A percentile compares a stretch with the other conserved stretches of the same genome.
These are phyloP conservation scores for Siphonodentalium dalli DNA, from an alignment of 2,888 invertebrate species.

Conservation along the genomic window DNA sequence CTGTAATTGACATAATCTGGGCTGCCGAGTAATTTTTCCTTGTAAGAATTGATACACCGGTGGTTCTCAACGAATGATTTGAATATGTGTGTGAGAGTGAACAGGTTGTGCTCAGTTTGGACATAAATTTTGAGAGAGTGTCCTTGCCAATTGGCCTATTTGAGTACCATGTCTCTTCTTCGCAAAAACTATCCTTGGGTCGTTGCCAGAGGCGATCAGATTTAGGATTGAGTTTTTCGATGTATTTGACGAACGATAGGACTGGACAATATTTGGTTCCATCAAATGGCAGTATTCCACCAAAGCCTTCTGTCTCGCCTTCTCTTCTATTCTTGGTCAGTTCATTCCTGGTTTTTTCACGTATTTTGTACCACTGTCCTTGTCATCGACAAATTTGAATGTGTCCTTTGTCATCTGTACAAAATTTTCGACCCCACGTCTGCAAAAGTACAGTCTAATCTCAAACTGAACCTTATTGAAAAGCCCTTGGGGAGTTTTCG, in stretches of 20 bases:
- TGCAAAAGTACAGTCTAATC: slow-evolving; percentile 23
- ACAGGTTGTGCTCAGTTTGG: slow-evolving; percentile 9
- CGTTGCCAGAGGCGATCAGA: slow-evolving; percentile 18
- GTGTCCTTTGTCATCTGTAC: slow-evolving; percentile 15
- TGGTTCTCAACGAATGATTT: slow-evolving; percentile 24
- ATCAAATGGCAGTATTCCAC: slow-evolving; percentile 4
- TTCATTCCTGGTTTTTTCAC: slow-evolving; percentile 9
- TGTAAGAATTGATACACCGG: slow-evolving; percentile 22
- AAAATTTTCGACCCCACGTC: slow-evolving; percentile 21
- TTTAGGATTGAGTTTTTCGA: slow-evolving; percentile 13
- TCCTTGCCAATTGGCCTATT: slow-evolving; percentile 11
- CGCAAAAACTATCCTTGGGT: slow-evolving; percentile 13
- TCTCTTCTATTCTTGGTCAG: slow-evolving; percentile 8
- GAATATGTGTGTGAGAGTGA: slow-evolving; percentile 17
- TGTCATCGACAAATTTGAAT: slow-evolving; percentile 10
- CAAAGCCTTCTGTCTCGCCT: slow-evolving; percentile 2
- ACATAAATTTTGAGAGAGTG: slow-evolving; percentile 13
- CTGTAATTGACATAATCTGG: slow-evolving; percentile 29
- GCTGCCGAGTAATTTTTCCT: slow-evolving; percentile 21
- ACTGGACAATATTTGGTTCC: slow-evolving; percentile 16
- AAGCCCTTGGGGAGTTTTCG: slow-evolving; percentile 14
- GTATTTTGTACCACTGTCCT: slow-evolving; percentile 7
- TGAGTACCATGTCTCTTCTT: slow-evolving; percentile 13
- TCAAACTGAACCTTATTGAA: slow-evolving; percentile 25
- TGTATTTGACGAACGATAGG: slow-evolving; percentile 13